Conservation (phyloP, 2,113 vertebrate species). For the Nettapus auritus region DNA sequence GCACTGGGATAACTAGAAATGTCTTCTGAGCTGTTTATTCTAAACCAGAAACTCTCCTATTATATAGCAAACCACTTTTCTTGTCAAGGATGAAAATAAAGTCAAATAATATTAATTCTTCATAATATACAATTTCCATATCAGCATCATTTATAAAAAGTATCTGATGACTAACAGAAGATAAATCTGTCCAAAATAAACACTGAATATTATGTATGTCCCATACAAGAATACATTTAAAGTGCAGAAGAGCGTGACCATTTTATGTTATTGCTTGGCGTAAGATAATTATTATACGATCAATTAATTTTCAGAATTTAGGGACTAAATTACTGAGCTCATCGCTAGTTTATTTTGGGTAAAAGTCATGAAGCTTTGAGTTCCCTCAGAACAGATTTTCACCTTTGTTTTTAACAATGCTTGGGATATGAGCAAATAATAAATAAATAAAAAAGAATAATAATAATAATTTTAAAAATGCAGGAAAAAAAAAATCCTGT, state of each 20-base stretch:
- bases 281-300: background rate
- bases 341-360: background rate
- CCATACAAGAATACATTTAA: background rate
- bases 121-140: background rate
- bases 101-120: background rate
- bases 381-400: background rate
- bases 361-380: background rate
- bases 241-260: background rate
- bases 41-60: background rate
- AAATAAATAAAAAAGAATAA: background rate
- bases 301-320: background rate
- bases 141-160: background rate
- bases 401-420: background rate
- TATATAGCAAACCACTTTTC: background rate
- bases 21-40: background rate
- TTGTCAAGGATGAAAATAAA: background rate
- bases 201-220: rapidly evolving
- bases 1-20: background rate
- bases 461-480: too few species aligned
- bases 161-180: background rate
- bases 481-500: background rate
- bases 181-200: background rate
- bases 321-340: background rate
- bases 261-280: background rate
- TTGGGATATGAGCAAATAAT: background rate